These are phyloP conservation scores for Lamellibrachia satsuma DNA, from an alignment of 2,888 invertebrate species.

Conservation along the genomic window DNA sequence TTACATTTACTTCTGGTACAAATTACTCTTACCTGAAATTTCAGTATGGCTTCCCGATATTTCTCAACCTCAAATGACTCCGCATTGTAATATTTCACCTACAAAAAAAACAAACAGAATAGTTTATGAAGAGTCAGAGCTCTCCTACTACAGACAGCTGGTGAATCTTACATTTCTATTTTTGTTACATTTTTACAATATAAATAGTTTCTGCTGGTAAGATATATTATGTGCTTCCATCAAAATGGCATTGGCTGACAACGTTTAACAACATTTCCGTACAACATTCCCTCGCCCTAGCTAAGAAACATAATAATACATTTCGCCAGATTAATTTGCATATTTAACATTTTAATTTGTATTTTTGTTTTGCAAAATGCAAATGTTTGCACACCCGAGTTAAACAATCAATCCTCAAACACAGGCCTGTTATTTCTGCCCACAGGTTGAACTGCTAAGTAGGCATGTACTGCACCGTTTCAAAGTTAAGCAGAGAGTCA, in stretches of 20 bases:
- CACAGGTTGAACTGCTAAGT: background rate
- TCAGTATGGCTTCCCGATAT: conserved; percentile 84
- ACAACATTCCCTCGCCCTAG: too few species aligned
- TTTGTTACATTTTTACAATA: background rate
- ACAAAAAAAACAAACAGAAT: conserved; percentile 26
- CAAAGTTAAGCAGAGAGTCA: conserved; percentile 95
- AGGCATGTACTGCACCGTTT: conserved; percentile 76
- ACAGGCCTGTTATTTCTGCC: background rate
- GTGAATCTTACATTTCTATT: background rate
- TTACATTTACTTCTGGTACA: background rate
- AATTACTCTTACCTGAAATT: conserved; percentile 76
- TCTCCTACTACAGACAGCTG: background rate
- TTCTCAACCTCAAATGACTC: conserved; percentile 89
- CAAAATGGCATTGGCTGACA: too few species aligned
- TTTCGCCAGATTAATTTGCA: too few species aligned
- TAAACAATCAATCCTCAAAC: background rate
- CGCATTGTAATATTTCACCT: conserved; percentile 91
- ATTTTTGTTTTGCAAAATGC: too few species aligned
- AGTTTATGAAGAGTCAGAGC: background rate
- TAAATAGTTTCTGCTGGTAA: too few species aligned
- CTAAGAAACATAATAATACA: too few species aligned
- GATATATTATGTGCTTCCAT: too few species aligned
- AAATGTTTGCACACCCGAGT: too few species aligned
- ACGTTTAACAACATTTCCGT: too few species aligned
- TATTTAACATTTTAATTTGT: too few species aligned